Base-by-base conservation (phyloP, 2,888 invertebrate genomes). In the Timema cristinae region DNA sequence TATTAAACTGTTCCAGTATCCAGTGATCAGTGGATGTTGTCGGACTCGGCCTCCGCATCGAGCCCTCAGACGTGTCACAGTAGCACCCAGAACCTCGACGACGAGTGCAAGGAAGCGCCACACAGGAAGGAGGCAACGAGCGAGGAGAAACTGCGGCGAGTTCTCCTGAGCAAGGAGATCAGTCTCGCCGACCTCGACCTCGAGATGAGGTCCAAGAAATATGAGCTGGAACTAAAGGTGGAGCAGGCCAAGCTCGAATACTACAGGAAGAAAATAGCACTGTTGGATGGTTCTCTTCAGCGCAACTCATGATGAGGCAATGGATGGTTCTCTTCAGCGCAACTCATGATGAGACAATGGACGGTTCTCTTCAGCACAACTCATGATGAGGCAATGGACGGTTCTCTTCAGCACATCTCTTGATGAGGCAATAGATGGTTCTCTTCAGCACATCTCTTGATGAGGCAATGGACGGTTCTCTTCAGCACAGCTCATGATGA, bases 181-280 rank as follows among this genome's bases (percentile, higher is more conserved):
- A 50, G 63, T 49, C 51, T 72, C 15, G 70, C 67, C 16, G 67
- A 72, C 52, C 61, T 73, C 63, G 73, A 73, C 66, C 52, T 73
- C n/a, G 66, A 70, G 59, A 73, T 73, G 71, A 69, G 70, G 15
- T 61, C 72, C 48, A 72, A 70, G 59, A 73, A 72, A 48, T 70
- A 73, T 51, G 70, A 70, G 52, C 51, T 73, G 8, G 73, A 73
- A 66, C 49, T 73, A 8, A 69, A 71, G 61, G 73, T 73, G 16
- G 63, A 73, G 69, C 67, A 72, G 68, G 73, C 73, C 11, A 73
- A 73, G 68, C 59, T 73, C 10, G 73, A 72, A 15, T 73, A 73
- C 63, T 73, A 73, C 61, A 69, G 67, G 32, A 66, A 68, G 16
- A 73, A 73, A 67, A 72, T 61, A n/a, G 66, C 72, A 10, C 15